Conservation (phyloP, 2,888 invertebrate genomes). For the Dinocampus coccinellae region DNA sequence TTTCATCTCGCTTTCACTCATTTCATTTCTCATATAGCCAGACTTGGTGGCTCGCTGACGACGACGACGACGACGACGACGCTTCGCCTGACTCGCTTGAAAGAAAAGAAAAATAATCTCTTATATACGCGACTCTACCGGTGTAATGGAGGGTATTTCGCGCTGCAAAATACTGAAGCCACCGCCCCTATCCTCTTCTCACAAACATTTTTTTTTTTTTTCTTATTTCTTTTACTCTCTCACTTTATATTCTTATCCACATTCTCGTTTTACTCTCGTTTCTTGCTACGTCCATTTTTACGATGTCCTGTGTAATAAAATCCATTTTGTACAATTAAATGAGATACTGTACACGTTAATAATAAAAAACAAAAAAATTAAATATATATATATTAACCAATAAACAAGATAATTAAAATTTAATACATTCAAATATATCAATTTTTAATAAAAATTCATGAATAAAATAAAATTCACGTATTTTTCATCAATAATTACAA, state of each 20-base stretch:
- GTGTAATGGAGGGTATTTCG: constrained; percentile 67
- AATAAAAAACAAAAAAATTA: constrained; percentile 7
- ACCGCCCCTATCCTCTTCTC: constrained; percentile 47
- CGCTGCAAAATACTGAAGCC: constrained; percentile 64
- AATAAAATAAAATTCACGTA: no score
- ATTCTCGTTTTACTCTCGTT: neutral
- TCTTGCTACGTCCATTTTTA: constrained; percentile 38
- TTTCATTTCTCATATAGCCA: constrained; percentile 16
- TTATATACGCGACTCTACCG: constrained; percentile 58
- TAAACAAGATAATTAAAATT: no score
- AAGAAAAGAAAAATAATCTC: constrained; percentile 64
- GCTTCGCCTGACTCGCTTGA: constrained; percentile 35
- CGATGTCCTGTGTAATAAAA: constrained; percentile 61
- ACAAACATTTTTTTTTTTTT: no score
- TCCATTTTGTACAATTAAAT: no score
- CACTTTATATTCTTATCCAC: constrained; percentile 38
- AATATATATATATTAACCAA: no score
- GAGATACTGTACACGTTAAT: neutral
- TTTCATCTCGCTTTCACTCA: constrained; percentile 26
- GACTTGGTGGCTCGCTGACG: constrained; percentile 44
- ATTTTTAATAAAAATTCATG: no score
- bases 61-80: constrained; percentile 10
- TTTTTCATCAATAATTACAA: no score
- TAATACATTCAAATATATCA: no score
- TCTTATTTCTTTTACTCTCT: constrained; percentile 35